Evolutionary conservation across 2,797 vertebrate genomes (phyloP).

Genomic region (Epinephelus malabaricus): DNA sequence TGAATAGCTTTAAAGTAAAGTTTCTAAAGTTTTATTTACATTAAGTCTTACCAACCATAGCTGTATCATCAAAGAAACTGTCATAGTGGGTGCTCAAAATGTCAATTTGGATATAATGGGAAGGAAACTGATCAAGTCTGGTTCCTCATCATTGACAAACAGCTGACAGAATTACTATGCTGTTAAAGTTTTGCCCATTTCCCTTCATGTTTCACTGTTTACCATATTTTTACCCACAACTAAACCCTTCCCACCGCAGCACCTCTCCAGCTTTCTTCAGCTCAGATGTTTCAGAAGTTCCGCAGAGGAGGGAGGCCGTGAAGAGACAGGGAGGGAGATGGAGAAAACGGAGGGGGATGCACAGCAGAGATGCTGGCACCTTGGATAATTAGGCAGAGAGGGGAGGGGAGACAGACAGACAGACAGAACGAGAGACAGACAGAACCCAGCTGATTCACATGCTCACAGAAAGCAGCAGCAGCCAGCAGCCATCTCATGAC

Average conservation of each 20-base stretch:
- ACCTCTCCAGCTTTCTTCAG: conserved; percentile 12
- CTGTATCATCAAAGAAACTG: background rate
- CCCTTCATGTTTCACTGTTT: conserved; percentile 4
- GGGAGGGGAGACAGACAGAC: conserved; percentile 44
- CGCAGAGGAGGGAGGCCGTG: conserved; percentile 7
- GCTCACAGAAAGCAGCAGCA: conserved; percentile 63
- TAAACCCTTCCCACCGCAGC: background rate
- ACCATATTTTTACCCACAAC: conserved; percentile 1
- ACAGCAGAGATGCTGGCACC: conserved; percentile 46
- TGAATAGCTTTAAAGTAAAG: conserved; percentile 23
- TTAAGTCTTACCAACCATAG: background rate
- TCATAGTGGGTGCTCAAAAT: background rate
- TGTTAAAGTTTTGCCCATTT: background rate
- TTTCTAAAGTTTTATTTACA: conserved; percentile 30
- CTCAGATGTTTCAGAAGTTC: conserved; percentile 37
- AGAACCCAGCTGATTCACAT: conserved; percentile 60
- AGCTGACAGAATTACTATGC: background rate
- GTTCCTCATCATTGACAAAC: background rate
- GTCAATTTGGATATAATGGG: background rate
- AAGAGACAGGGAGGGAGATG: conserved; percentile 4
- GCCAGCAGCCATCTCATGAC: conserved; percentile 75
- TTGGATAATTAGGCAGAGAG: conserved; percentile 62
- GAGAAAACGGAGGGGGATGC: conserved; percentile 22
- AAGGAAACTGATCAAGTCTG: conserved; percentile 1
- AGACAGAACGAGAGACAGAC: conserved; percentile 53